Evolutionary conservation across 2,888 invertebrate species (phyloP).

Genomic region (Pammene fasciana): DNA sequence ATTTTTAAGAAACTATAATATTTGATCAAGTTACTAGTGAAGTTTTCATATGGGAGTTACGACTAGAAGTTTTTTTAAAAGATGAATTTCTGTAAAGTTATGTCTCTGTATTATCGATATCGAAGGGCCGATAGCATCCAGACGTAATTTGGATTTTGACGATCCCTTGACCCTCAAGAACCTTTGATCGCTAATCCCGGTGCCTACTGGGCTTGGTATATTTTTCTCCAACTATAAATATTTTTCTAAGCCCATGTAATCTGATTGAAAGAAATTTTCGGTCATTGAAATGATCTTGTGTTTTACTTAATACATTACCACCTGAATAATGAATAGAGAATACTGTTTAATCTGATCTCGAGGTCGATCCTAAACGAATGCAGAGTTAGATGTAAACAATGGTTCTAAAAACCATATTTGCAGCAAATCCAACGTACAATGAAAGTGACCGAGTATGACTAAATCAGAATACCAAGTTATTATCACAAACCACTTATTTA

Average conservation of each 20-base stretch:
- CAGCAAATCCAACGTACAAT: too few relatives aligned
- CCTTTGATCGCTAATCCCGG: conserved; percentile 49
- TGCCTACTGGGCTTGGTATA: conserved; percentile 31
- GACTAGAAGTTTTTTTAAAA: too few relatives aligned
- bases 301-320: not conserved
- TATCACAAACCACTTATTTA: too few relatives aligned
- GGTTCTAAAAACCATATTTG: too few relatives aligned
- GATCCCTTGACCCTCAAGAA: conserved; percentile 53
- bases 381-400: too few relatives aligned
- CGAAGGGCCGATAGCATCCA: conserved; percentile 50
- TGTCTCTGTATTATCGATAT: conserved; percentile 42
- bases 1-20: too few relatives aligned
- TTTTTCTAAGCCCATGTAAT: conserved; percentile 33
- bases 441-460: too few relatives aligned
- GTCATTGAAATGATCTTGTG: conserved; percentile 6
- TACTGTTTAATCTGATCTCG: too few relatives aligned
- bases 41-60: too few relatives aligned
- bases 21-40: too few relatives aligned
- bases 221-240: conserved; percentile 35
- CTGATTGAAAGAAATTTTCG: conserved; percentile 8
- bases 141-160: conserved; percentile 56
- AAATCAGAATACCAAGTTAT: too few relatives aligned
- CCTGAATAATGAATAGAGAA: not conserved
- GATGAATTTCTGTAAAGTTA: conserved; percentile 4
- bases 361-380: too few relatives aligned